Percentiles rank a stretch among this genome's conserved stretches.
These are phyloP conservation scores for Molanna angustata DNA, from an alignment of 2,888 invertebrate genomes.

Conservation along the genomic window DNA sequence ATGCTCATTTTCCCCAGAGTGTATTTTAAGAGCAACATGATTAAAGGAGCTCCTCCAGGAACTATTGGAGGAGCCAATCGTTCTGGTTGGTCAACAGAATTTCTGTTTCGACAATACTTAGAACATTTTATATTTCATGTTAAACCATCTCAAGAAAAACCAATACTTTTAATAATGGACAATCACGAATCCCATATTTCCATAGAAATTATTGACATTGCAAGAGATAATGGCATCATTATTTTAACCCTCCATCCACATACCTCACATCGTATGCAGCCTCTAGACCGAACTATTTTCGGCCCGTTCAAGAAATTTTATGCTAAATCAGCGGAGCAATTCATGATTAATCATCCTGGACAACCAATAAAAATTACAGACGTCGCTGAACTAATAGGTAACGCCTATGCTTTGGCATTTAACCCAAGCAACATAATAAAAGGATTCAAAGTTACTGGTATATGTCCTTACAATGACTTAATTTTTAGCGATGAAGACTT, in stretches of 20 bases:
- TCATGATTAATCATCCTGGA: neutral
- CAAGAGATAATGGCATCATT: neutral
- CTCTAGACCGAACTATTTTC: slow-evolving; percentile 2
- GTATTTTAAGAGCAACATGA: neutral
- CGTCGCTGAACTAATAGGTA: neutral
- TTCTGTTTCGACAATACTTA: neutral
- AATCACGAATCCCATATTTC: slow-evolving; percentile 5
- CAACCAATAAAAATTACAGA: neutral
- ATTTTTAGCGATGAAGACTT: too few relatives aligned
- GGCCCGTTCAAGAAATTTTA: neutral
- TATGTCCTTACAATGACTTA: neutral
- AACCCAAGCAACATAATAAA: neutral
- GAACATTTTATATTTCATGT: neutral
- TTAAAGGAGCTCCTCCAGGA: neutral
- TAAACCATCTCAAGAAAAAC: neutral
- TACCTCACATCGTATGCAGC: slow-evolving; percentile 1
- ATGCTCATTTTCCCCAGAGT: neutral
- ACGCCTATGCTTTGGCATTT: neutral
- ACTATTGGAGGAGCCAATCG: neutral
- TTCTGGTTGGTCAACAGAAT: slow-evolving; percentile 2
- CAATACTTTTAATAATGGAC: slow-evolving; percentile 1
- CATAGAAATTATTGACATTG: neutral
- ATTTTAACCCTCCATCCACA: slow-evolving; percentile 9
- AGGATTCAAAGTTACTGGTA: neutral
- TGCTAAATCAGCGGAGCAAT: neutral